phyloP scores from a whole-genome alignment of 2,888 invertebrate genomes.

The Beris morrisii region DNA sequence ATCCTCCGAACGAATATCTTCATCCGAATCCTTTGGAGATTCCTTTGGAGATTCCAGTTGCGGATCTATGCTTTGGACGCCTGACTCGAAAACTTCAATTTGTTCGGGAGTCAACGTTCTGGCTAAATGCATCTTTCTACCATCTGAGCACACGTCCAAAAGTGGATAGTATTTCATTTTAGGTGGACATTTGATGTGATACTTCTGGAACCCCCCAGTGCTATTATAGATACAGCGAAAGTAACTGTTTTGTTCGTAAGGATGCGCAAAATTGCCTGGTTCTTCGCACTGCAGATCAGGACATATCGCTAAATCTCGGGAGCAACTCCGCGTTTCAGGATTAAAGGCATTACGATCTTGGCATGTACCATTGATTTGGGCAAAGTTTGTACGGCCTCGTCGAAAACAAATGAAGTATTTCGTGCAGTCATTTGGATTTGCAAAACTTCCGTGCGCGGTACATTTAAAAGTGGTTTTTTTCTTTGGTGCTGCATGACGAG shows the following conservation, averaged over 20 bases:
- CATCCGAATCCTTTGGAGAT: background rate
- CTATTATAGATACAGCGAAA: slow-evolving; percentile 17
- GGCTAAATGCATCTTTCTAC: background rate
- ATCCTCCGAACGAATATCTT: background rate
- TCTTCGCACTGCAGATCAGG: background rate
- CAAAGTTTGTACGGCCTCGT: background rate
- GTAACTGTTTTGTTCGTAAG: slow-evolving; percentile 8
- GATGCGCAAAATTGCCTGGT: slow-evolving; percentile 17
- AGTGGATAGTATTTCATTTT: background rate
- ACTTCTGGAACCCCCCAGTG: slow-evolving; percentile 10
- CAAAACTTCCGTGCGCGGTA: background rate
- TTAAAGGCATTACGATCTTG: slow-evolving; percentile 8
- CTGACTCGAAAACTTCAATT: no score
- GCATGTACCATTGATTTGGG: slow-evolving; percentile 3
- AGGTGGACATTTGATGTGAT: slow-evolving; percentile 15
- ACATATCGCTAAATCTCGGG: slow-evolving; percentile 17
- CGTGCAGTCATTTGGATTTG: slow-evolving; percentile 1
- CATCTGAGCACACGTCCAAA: background rate
- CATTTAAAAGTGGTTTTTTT: background rate
- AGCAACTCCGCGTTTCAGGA: background rate
- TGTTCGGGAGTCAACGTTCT: background rate
- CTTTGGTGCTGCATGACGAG: no score
- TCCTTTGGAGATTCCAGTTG: background rate
- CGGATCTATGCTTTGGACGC: no score
- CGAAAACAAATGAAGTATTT: slow-evolving; percentile 18